Base-by-base conservation (phyloP, 2,888 invertebrate species). In the Protophormia terraenovae region DNA sequence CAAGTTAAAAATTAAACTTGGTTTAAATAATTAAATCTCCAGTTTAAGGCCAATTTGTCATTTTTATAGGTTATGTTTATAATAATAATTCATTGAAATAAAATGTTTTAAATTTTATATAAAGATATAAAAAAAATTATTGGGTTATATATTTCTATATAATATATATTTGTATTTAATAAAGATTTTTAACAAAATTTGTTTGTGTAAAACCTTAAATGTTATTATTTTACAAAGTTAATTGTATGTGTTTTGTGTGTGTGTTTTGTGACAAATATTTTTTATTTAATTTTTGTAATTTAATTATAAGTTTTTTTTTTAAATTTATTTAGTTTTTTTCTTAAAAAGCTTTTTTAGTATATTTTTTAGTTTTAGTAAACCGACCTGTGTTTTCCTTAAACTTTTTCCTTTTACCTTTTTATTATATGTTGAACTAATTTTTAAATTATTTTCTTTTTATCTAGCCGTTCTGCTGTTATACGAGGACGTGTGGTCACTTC, bases 391-490 rank as follows among this genome's bases (percentile, higher is more conserved):
- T 62, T 38, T 58, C 1, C 16, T 58, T 58, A 22, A 10, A 19
- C 14, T 8, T 29, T 22, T 4, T 10, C 27, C 45, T 19, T 55
- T 55, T 8, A 22, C 8, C 53, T 2, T 14, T 19, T 1, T n/a
- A 1, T 22, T n/a, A n/a, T n/a, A n/a, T n/a, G n/a, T n/a, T n/a
- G 41, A 45, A 72, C 71, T 72, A 71, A 83, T 45, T 12, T 35
- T 16, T 35, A 14, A n/a, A n/a, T n/a, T 35, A 84, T 47, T 83
- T 19, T 64, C 66, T 67, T 64, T 84, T 62, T 66, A 66, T 81
- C 88, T 94, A 99, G 99, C 92, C 98, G 98, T 79, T 98, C 98
- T 77, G 98, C 99, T 29, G 99, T 99, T 71, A 97, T 99, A 86
- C 96, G 99, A 86, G 99, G 99, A 62, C 96, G 97, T 87, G 98